These are phyloP conservation scores for Mylabris sibirica DNA, from an alignment of 2,888 invertebrate species.

Conservation along the genomic window DNA sequence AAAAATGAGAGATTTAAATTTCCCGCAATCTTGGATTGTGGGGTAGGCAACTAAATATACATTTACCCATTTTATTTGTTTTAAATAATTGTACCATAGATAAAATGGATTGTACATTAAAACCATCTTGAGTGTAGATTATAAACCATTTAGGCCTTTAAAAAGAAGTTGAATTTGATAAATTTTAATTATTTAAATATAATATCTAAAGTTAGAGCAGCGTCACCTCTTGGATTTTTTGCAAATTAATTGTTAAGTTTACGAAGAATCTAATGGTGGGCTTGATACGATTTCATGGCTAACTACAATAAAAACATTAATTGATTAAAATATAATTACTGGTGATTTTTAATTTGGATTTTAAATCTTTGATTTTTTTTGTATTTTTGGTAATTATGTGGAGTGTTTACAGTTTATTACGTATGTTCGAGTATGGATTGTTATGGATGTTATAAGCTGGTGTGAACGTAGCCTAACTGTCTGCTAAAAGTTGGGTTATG, in stretches of 20 bases:
- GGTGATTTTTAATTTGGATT: too few relatives aligned
- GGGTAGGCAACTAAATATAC: background rate
- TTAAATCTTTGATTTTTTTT: too few relatives aligned
- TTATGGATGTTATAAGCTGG: background rate
- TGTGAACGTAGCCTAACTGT: background rate
- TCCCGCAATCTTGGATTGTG: background rate
- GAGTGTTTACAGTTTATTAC: too few relatives aligned
- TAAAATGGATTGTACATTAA: too few relatives aligned
- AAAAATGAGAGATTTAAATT: background rate
- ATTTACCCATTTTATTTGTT: background rate
- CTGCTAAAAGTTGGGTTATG: constrained; percentile 25
- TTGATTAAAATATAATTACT: too few relatives aligned
- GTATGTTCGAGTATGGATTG: too few relatives aligned
- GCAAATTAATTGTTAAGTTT: background rate
- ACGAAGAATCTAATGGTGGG: background rate
- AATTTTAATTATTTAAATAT: background rate
- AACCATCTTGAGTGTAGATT: too few relatives aligned
- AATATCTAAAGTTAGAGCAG: background rate
- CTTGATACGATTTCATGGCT: background rate
- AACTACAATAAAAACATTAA: too few relatives aligned
- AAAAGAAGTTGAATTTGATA: too few relatives aligned
- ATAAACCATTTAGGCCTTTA: background rate
- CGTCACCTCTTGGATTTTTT: background rate
- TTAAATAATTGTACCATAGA: background rate
- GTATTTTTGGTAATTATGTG: too few relatives aligned